Evolutionary conservation across 2,113 vertebrate genomes (phyloP).

Genomic region (Chloebia gouldiae): DNA sequence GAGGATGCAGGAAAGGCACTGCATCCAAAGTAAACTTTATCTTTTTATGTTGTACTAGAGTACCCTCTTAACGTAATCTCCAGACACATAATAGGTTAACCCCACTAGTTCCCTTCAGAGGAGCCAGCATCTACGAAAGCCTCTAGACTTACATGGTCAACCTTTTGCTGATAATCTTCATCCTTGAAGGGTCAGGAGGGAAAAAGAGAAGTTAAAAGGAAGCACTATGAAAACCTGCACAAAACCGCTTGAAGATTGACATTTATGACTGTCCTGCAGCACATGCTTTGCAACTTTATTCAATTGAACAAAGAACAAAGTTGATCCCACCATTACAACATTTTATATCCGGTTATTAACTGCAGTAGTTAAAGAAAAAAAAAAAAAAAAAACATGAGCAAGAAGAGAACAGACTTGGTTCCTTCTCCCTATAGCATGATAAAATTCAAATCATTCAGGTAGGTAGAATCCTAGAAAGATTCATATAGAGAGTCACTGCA

Average conservation of each 20-base stretch:
- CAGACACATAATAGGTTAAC: neutral
- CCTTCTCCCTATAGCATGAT: neutral
- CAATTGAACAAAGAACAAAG: neutral
- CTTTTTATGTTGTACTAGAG: neutral
- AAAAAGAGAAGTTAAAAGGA: slow-evolving; percentile 28
- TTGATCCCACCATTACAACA: neutral
- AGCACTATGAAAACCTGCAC: neutral
- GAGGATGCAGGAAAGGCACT: neutral
- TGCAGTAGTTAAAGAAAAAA: neutral
- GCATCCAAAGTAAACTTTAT: neutral
- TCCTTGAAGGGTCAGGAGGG: slow-evolving; percentile 31
- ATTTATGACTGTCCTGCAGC: neutral
- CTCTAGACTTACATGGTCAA: slow-evolving; percentile 41
- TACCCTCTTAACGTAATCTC: neutral
- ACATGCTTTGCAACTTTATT: neutral
- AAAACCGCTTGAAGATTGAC: neutral
- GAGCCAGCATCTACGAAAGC: neutral
- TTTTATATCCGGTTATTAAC: neutral
- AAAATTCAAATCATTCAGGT: neutral
- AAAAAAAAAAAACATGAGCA: neutral
- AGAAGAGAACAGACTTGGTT: neutral
- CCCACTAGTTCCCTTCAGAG: slow-evolving; percentile 31
- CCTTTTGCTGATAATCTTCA: slow-evolving; percentile 41
- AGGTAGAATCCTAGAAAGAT: neutral
- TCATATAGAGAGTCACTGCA: neutral